Conservation (phyloP, 2,113 vertebrate genomes). For the Bolborhynchus lineola region DNA sequence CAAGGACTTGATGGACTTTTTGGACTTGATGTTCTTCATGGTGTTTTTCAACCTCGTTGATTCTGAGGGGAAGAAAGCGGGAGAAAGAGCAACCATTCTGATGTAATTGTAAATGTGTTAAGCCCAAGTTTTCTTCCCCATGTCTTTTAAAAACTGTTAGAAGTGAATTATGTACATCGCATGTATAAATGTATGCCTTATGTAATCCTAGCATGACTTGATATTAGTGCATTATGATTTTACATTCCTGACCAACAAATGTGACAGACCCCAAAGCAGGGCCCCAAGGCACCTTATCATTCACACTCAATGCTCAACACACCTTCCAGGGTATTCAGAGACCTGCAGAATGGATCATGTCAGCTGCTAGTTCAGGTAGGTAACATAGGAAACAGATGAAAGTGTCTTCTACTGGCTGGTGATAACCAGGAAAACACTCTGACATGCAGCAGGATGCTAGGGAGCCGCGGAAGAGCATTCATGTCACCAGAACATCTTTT, state of each 20-base stretch:
- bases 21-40: not conserved
- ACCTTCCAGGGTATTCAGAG: not conserved
- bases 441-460: not conserved
- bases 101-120: not conserved
- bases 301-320: not conserved
- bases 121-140: not conserved
- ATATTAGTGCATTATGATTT: not conserved
- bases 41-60: not conserved
- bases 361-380: not conserved
- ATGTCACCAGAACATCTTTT: not conserved
- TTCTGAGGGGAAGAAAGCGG: not conserved
- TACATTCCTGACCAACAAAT: not conserved
- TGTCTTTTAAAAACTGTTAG: not conserved
- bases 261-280: not conserved
- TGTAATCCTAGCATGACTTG: not conserved
- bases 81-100: not conserved
- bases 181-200: not conserved
- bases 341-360: fast-evolving
- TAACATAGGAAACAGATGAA: not conserved
- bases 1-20: not conserved
- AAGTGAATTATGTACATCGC: not conserved
- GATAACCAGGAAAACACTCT: not conserved
- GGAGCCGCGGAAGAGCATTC: not conserved
- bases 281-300: not conserved
- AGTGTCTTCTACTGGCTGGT: not conserved